These are phyloP conservation scores for Gibbula magus DNA, from an alignment of 2,888 invertebrate genomes.

Conservation along the genomic window DNA sequence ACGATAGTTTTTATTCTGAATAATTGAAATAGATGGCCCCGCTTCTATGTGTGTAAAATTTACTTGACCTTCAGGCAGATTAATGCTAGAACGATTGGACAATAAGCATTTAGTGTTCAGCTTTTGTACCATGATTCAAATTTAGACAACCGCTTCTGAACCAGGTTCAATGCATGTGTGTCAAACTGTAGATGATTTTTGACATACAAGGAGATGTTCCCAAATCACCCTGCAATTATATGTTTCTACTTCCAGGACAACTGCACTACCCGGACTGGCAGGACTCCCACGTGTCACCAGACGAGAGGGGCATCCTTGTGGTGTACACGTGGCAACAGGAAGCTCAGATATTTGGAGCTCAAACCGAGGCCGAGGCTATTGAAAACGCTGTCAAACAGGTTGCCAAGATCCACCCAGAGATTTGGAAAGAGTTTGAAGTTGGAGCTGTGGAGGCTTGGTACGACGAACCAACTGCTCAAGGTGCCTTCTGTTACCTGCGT, in stretches of 20 bases:
- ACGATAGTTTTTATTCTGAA: too few relatives aligned
- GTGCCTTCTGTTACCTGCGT: slow-evolving; percentile 30
- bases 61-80: too few relatives aligned
- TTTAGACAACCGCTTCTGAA: too few relatives aligned
- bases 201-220: too few relatives aligned
- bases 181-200: too few relatives aligned
- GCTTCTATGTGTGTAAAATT: too few relatives aligned
- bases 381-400: slow-evolving; percentile 38
- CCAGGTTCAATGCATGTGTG: too few relatives aligned
- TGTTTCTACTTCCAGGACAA: not conserved
- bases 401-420: slow-evolving; percentile 40
- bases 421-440: slow-evolving; percentile 39
- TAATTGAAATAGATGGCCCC: too few relatives aligned
- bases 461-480: slow-evolving; percentile 37
- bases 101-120: too few relatives aligned
- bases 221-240: not conserved
- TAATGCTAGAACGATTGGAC: too few relatives aligned
- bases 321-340: slow-evolving; percentile 39
- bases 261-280: slow-evolving; percentile 34
- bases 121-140: too few relatives aligned
- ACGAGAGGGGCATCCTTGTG: slow-evolving; percentile 37
- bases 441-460: slow-evolving; percentile 43
- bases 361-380: slow-evolving; percentile 33
- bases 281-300: slow-evolving; percentile 23
- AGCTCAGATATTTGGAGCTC: slow-evolving; percentile 34